These are phyloP conservation scores for Cotesia glomerata DNA, from an alignment of 1,140 invertebrate genomes.

Conservation along the genomic window DNA sequence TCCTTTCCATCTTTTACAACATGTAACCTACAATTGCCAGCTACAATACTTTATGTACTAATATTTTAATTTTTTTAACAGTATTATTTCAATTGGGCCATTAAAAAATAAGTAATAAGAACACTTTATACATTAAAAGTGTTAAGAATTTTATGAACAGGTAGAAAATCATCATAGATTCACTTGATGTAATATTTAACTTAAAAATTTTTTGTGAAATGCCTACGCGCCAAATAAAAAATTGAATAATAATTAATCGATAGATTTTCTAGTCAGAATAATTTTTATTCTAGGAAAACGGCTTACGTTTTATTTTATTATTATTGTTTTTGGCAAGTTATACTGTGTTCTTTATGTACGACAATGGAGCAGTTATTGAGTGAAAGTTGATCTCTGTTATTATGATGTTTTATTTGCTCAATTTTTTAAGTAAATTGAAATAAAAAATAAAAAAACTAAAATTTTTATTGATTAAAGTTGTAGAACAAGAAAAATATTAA, in stretches of 20 bases:
- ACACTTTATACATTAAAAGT: not conserved
- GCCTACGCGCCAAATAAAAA: not conserved
- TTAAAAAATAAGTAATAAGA: not conserved
- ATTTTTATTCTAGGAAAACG: no score
- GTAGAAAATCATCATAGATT: no score
- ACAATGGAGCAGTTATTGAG: no score
- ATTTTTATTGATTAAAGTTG: not conserved
- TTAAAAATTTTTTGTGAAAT: not conserved
- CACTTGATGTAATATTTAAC: not conserved
- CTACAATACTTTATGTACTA: not conserved
- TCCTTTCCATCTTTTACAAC: constrained; percentile 2
- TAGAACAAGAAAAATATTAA: not conserved
- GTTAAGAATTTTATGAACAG: not conserved
- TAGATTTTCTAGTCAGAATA: no score
- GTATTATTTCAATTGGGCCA: not conserved
- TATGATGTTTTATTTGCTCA: no score
- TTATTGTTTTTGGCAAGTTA: no score
- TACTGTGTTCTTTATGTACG: no score
- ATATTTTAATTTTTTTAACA: not conserved
- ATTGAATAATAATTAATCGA: no score
- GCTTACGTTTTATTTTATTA: no score
- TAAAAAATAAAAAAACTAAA: no score
- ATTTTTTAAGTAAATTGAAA: no score
- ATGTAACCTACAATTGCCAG: constrained; percentile 9
- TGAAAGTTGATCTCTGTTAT: no score